Evolutionary conservation across 2,113 vertebrate genomes (phyloP), one percentile per base, ranked within the genome.

Genomic region (Halcyon senegalensis): DNA sequence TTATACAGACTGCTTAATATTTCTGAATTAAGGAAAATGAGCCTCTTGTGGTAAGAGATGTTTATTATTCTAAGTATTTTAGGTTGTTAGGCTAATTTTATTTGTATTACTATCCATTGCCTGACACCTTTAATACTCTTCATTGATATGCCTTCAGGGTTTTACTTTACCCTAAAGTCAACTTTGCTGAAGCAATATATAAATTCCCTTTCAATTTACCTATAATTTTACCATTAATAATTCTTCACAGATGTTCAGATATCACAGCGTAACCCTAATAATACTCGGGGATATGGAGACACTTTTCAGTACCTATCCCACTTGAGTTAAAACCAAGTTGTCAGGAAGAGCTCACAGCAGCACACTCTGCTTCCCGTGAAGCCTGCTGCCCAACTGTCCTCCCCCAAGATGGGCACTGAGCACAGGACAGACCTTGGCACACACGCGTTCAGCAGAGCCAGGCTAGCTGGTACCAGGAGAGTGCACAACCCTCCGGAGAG

Each of bases 61-160:
- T 77, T 96, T 91, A 89, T 90, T 96, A 85, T 90, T 94, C 62
- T 58, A 77, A 92, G 25, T 91, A 53, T 87, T 81, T 79, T 51
- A 91, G n/a, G 80, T 64, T 84, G 62, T 78, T 94, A 56, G 18
- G 69, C 53, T 96, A 78, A 96, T 96, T 97, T 95, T 35, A 89
- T 88, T 91, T 87, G 35, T 91, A 91, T 95, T 67, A 46, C 48
- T 63, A 17, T 27, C 48, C 81, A 48, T 16, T 88, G 56, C 62
- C 56, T 87, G 64, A 33, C 27, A 33, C 27, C 35, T 15, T 87
- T 51, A 31, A 85, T 75, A 66, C 44, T 77, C 89, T 55, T 23
- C 63, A 63, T 9, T 66, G 75, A 72, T 66, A 51, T 8, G 30
- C n/a, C 46, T 74, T 79, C 23, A 66, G 60, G 51, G 50, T 79